phyloP scores from a whole-genome alignment of 2,888 invertebrate genomes.

The Drosophila siamana region DNA sequence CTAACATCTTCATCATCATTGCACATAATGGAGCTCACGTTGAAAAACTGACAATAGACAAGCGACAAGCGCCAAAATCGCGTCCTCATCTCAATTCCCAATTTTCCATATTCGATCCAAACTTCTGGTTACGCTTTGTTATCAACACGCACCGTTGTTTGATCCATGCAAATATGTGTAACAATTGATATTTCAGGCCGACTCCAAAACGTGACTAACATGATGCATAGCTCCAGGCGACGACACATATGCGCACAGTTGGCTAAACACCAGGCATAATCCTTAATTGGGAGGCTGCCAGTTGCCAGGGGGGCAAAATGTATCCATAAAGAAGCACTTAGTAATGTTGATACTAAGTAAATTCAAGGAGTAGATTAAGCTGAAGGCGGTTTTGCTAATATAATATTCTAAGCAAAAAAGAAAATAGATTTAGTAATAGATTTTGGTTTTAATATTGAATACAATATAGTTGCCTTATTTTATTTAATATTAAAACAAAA shows the following conservation, averaged over 20 bases:
- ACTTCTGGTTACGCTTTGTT: conserved; percentile 13
- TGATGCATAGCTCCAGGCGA: conserved; percentile 9
- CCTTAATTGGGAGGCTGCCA: conserved; percentile 14
- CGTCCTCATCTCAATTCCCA: conserved; percentile 16
- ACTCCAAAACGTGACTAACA: conserved; percentile 60
- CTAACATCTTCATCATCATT: conserved; percentile 76
- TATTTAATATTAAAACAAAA: too few relatives aligned
- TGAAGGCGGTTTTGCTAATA: not conserved
- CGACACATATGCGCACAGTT: not conserved
- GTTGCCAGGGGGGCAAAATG: too few relatives aligned
- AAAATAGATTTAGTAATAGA: too few relatives aligned
- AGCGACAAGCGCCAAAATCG: conserved; percentile 27
- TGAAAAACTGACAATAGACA: conserved; percentile 54
- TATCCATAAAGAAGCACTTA: not conserved
- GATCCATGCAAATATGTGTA: conserved; percentile 70
- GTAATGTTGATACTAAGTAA: not conserved
- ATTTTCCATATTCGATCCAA: conserved; percentile 18
- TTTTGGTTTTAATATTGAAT: too few relatives aligned
- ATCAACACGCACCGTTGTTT: conserved; percentile 48
- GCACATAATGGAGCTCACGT: conserved; percentile 48
- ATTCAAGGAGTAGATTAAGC: not conserved
- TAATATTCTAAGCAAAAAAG: not conserved
- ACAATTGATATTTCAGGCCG: conserved; percentile 74
- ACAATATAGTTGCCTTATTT: too few relatives aligned
- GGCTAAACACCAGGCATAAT: conserved; percentile 6